phyloP scores from a whole-genome alignment of 2,113 vertebrate species.

The Corynorhinus townsendii region DNA sequence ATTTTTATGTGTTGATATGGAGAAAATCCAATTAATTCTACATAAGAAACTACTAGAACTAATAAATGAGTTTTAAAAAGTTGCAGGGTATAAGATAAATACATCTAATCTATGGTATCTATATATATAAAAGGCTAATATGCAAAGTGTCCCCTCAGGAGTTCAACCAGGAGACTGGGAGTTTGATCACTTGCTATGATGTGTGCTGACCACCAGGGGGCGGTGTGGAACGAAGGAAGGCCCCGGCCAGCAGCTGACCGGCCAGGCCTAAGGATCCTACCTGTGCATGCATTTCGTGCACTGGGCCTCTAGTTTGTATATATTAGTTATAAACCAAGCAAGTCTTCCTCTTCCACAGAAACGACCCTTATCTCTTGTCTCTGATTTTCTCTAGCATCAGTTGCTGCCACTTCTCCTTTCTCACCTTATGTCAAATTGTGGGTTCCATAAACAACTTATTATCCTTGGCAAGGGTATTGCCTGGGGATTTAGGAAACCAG shows the following conservation, averaged over 20 bases:
- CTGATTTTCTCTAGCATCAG: neutral
- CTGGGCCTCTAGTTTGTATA: too few species aligned
- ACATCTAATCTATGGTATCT: neutral
- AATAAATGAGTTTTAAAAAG: neutral
- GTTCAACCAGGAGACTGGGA: too few species aligned
- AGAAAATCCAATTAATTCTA: neutral
- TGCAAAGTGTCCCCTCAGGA: too few species aligned
- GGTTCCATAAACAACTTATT: neutral
- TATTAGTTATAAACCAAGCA: neutral
- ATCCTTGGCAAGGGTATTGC: neutral
- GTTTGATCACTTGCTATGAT: too few species aligned
- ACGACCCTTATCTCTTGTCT: neutral
- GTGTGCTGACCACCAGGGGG: too few species aligned
- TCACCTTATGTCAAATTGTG: neutral
- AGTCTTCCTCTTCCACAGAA: neutral
- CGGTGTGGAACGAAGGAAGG: too few species aligned
- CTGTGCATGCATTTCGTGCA: too few species aligned
- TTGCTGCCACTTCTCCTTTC: neutral
- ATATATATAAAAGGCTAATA: too few species aligned
- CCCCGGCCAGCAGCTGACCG: accelerated
- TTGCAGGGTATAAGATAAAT: neutral
- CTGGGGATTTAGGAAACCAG: neutral
- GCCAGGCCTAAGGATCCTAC: too few species aligned
- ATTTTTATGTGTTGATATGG: neutral
- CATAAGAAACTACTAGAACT: neutral